A percentile compares a stretch with the other conserved stretches of the same genome.
These are phyloP conservation scores for Vultur gryphus DNA, from an alignment of 2,797 vertebrate species.

Conservation along the genomic window DNA sequence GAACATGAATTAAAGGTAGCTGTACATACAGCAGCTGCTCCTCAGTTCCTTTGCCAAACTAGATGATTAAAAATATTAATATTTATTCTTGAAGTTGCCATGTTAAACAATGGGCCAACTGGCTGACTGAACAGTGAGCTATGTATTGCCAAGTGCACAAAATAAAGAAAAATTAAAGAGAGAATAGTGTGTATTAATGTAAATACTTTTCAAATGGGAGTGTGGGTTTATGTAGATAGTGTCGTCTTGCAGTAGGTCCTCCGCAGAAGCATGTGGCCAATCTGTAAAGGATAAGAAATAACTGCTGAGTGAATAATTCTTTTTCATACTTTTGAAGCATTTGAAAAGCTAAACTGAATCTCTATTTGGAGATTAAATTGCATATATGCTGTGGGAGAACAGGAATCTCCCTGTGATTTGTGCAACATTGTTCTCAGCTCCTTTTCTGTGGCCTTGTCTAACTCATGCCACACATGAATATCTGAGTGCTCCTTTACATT, in stretches of 20 bases:
- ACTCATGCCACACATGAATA: not conserved
- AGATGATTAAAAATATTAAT: conserved; percentile 44
- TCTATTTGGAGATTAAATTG: not conserved
- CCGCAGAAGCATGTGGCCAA: not conserved
- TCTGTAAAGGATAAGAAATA: not conserved
- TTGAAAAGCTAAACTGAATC: not conserved
- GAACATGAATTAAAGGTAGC: not conserved
- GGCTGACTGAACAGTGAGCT: not conserved
- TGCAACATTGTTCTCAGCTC: not conserved
- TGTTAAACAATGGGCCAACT: not conserved
- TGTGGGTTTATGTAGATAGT: not conserved
- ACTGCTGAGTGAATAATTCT: not conserved
- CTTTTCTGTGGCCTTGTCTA: conserved; percentile 4
- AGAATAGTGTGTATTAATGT: not conserved
- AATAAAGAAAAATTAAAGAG: not conserved
- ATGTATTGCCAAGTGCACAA: not conserved
- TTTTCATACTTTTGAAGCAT: not conserved
- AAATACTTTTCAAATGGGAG: not conserved
- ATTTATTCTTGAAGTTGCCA: conserved; percentile 44
- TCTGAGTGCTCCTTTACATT: not conserved
- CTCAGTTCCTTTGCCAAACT: conserved; percentile 13
- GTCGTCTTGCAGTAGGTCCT: not conserved
- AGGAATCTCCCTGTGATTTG: conserved; percentile 3
- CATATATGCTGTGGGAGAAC: not conserved
- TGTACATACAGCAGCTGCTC: not conserved